Percentiles rank a stretch among this genome's conserved stretches.
Evolutionary conservation across 2,888 invertebrate genomes (phyloP).

Genomic region (Hydropsyche betteni): DNA sequence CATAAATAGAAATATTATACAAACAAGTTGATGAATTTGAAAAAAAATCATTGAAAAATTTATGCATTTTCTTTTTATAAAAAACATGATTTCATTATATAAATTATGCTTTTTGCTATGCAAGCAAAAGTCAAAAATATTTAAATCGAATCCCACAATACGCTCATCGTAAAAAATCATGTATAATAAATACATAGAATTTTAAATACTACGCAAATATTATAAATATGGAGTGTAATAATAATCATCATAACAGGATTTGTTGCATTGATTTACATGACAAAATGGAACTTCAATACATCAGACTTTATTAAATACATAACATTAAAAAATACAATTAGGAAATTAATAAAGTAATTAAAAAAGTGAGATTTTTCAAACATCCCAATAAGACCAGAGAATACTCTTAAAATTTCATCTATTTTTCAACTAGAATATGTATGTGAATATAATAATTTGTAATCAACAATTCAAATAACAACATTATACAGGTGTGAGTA

Average conservation of each 20-base stretch:
- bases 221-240: constrained; percentile 23
- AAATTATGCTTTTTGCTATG: no score
- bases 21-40: neutral
- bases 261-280: no score
- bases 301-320: constrained; percentile 27
- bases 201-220: constrained; percentile 13
- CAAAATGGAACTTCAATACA: no score
- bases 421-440: constrained; percentile 2
- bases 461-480: constrained; percentile 28
- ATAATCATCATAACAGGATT: neutral
- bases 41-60: constrained; percentile 27
- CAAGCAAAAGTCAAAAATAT: no score
- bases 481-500: constrained; percentile 17
- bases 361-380: constrained; percentile 5
- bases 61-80: neutral
- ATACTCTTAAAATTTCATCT: constrained; percentile 3
- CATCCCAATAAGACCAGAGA: constrained; percentile 14
- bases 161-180: constrained; percentile 13
- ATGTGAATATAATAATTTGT: neutral
- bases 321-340: constrained; percentile 10
- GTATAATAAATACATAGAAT: constrained; percentile 17
- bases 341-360: neutral
- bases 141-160: constrained; percentile 24
- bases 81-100: no score
- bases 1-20: constrained; percentile 1